These are phyloP conservation scores for Malurus splendens DNA, from an alignment of 2,797 vertebrate genomes.

Conservation along the genomic window DNA sequence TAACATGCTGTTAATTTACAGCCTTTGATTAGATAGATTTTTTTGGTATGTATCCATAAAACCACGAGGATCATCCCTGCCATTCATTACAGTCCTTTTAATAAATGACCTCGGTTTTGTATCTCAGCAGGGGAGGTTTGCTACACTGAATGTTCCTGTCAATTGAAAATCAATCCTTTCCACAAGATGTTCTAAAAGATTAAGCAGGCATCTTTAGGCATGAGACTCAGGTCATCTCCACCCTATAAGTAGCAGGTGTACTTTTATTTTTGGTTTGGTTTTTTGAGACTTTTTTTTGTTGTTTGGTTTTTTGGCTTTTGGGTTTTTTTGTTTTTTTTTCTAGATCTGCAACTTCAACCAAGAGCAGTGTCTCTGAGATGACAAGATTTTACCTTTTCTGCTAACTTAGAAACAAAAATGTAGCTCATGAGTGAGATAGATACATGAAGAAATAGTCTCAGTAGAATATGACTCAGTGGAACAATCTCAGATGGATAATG, in stretches of 20 bases:
- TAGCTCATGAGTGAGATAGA: not conserved
- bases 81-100: not conserved
- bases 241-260: not conserved
- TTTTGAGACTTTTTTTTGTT: too few relatives aligned
- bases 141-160: not conserved
- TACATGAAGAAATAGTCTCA: not conserved
- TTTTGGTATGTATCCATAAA: not conserved
- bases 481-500: not conserved
- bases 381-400: not conserved
- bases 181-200: not conserved
- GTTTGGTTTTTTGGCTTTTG: not conserved
- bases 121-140: conserved; percentile 17
- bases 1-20: conserved; percentile 13
- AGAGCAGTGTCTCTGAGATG: not conserved
- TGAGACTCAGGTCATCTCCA: not conserved
- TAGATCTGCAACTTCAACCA: not conserved
- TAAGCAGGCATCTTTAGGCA: conserved; percentile 4
- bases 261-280: not conserved
- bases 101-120: conserved; percentile 18
- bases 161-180: conserved; percentile 31
- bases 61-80: not conserved
- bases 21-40: conserved; percentile 17
- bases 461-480: not conserved
- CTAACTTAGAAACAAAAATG: not conserved
- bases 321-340: not conserved